Evolutionary conservation across 2,797 vertebrate species (phyloP), one percentile per base, ranked within the genome.

Genomic region (Octomys mimax): DNA sequence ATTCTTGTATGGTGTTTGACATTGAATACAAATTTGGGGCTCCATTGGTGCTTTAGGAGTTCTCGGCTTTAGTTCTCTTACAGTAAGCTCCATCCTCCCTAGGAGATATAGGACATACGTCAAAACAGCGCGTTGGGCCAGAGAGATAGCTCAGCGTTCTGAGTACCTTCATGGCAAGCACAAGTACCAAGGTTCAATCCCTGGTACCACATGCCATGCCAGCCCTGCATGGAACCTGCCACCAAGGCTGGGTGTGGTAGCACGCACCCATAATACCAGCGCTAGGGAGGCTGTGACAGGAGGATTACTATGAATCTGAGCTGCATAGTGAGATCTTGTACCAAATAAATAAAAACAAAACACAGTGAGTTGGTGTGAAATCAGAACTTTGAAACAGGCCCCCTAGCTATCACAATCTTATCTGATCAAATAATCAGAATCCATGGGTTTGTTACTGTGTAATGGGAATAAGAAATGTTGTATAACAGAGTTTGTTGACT

Each of bases 21-120:
- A 36, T 90, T 78, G 84, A 96, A 81, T 90, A 84, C 26, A 91
- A 90, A 84, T 95, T 75, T 81, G 57, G 64, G 71, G 80, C 84
- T 91, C 59, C 31, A 87, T 0, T 68, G 33, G 42, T 16, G 92
- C 28, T 24, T 59, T 26, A 22, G n/a, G n/a, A 71, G 54, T 80
- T 94, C 68, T 75, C 93, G 64, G 10, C 84, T 81, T 84, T 84
- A 95, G 21, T 62, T 59, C 16, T 93, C 26, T 70, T 62, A 83
- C 54, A 39, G 0, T 70, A 82, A 78, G 94, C 61, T 87, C 28
- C 62, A 49, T 73, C 33, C 92, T 85, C 31, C 66, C 28, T 86
- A 86, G 49, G 49, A 88, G 89, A 79, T 92, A 57, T 5, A 94
- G 36, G 66, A 49, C 71, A 64, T 49, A 64, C 9, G 33, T 83